Evolutionary conservation across 1,140 invertebrate species (phyloP).

Genomic region (Chymomyza costata): DNA sequence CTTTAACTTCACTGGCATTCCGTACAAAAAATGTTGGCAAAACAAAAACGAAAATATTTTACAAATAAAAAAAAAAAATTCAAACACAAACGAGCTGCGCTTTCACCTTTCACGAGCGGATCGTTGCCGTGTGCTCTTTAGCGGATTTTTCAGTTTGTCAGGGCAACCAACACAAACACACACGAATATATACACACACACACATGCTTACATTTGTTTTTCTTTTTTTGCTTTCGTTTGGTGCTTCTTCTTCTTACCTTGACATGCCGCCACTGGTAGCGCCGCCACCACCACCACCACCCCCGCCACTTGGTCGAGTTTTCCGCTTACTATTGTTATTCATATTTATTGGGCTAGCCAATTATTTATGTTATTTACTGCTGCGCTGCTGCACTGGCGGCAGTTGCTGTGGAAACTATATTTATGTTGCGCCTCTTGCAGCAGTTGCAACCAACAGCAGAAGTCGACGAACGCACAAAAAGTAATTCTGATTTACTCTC

Average conservation of each 20-base stretch:
- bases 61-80: conserved; percentile 8
- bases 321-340: conserved; percentile 74
- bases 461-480: conserved; percentile 53
- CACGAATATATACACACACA: conserved; percentile 3
- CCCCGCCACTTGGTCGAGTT: conserved; percentile 65
- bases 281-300: conserved; percentile 38
- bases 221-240: conserved; percentile 28
- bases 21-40: conserved; percentile 8
- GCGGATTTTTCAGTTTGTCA: conserved; percentile 45
- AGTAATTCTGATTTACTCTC: not conserved
- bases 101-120: conserved; percentile 59
- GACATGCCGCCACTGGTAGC: conserved; percentile 63
- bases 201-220: conserved; percentile 18
- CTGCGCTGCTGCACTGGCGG: too few species aligned
- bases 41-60: conserved; percentile 8
- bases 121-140: conserved; percentile 38
- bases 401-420: too few species aligned
- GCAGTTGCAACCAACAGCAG: conserved; percentile 33
- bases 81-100: conserved; percentile 37
- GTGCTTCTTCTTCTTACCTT: conserved; percentile 66
- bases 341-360: conserved; percentile 47
- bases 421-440: conserved; percentile 6
- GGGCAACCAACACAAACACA: conserved; percentile 27
- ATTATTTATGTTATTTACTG: conserved; percentile 44
- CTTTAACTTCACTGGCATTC: conserved; percentile 2